Conservation (phyloP, 2,888 invertebrate genomes). For the Leucophora obtusa region DNA sequence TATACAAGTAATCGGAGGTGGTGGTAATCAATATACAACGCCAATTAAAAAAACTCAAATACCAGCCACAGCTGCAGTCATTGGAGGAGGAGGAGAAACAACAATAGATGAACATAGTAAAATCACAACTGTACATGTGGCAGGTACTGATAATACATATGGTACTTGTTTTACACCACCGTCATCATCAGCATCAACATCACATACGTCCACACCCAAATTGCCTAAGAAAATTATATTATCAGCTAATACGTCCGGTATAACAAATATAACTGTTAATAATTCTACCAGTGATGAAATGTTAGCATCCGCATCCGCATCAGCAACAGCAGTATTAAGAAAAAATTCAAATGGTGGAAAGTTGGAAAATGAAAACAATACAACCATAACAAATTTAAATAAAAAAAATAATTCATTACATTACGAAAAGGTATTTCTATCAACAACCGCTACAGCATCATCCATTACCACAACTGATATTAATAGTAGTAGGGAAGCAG, state of each 20-base stretch:
- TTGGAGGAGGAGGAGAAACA: slow-evolving; percentile 27
- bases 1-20: slow-evolving; percentile 73
- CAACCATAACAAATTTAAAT: slow-evolving; percentile 23
- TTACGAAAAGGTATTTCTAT: slow-evolving; percentile 77
- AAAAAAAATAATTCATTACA: slow-evolving; percentile 67
- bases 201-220: slow-evolving; percentile 70
- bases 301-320: background rate
- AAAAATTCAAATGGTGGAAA: slow-evolving; percentile 36
- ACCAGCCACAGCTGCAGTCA: slow-evolving; percentile 41
- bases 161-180: slow-evolving; percentile 65
- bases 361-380: slow-evolving; percentile 32
- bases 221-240: slow-evolving; percentile 76
- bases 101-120: slow-evolving; percentile 67
- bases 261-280: slow-evolving; percentile 77
- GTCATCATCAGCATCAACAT: slow-evolving; percentile 57
- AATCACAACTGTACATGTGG: slow-evolving; percentile 76
- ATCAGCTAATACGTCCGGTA: slow-evolving; percentile 75
- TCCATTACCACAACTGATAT: slow-evolving; percentile 4
- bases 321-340: slow-evolving; percentile 52
- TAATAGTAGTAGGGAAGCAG: background rate
- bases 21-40: slow-evolving; percentile 73
- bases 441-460: slow-evolving; percentile 68
- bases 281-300: slow-evolving; percentile 65
- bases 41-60: slow-evolving; percentile 70
- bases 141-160: slow-evolving; percentile 67